Evolutionary conservation across 2,113 vertebrate genomes (phyloP), one percentile per base, ranked within the genome.

Genomic region (Oncorhynchus masou): DNA sequence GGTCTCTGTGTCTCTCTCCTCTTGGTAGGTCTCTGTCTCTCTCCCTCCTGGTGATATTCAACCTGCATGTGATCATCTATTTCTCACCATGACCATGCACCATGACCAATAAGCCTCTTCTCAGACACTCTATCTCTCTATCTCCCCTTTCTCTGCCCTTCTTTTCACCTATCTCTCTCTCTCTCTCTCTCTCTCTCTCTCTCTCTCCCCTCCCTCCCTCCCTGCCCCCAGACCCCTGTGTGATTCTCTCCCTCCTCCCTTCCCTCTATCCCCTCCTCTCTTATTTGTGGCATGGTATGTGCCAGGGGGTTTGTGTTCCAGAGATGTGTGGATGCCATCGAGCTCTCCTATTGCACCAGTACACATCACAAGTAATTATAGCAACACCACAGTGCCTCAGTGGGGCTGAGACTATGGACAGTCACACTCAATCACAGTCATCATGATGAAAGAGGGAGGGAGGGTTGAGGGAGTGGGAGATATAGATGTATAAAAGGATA

Each of bases 281-380:
- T 86, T 93, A 92, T 93, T 91, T 91, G 85, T 84, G 83, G 83
- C 72, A 39, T 2, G 88, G 91, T 91, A 93, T 92, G 87, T 90
- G 88, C 81, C 34, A 66, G 66, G 70, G 84, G 78, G 79, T 88
- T 91, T 8, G 68, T 83, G 85, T 89, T 90, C 83, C 7, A 79
- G 71, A 81, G 80, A 86, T 87, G 89, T 89, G 85, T 86, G 84
- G 84, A 81, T 67, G 81, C 83, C 66, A 79, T 73, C 73, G 76
- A 70, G 81, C 64, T 90, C 88, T 92, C 91, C 75, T 11, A 75
- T 93, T 92, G 86, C 91, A 91, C 79, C 74, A 29, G 85, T 88
- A 88, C 82, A 90, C 91, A 90, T 92, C 90, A 90, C 88, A 70
- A 87, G 84, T 93, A 93, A 93, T 88, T 90, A 91, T 93, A 93